phyloP scores from a whole-genome alignment of 2,888 invertebrate genomes.

The Petrolisthes cinctipes region DNA sequence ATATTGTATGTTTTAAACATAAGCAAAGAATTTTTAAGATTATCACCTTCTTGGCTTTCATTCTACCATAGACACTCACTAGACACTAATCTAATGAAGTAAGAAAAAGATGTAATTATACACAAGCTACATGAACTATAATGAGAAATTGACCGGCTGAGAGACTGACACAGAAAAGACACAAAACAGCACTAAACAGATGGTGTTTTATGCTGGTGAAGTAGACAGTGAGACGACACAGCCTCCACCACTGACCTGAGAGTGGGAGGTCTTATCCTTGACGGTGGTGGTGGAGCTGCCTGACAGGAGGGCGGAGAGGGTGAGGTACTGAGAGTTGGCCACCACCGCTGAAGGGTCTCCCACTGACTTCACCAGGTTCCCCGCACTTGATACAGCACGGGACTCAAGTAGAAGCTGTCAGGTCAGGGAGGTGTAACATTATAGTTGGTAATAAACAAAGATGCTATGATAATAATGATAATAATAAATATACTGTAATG shows the following conservation, averaged over 20 bases:
- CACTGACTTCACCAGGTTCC: not conserved
- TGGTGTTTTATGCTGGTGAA: too few relatives aligned
- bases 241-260: constrained; percentile 26
- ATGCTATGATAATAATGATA: not conserved
- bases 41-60: not conserved
- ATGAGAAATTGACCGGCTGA: too few relatives aligned
- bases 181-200: too few relatives aligned
- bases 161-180: too few relatives aligned
- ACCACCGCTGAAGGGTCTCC: constrained; percentile 4
- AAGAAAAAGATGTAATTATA: too few relatives aligned
- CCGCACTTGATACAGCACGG: constrained; percentile 18
- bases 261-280: constrained; percentile 46
- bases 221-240: too few relatives aligned
- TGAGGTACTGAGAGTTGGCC: constrained; percentile 62
- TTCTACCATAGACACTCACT: too few relatives aligned
- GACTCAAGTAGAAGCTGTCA: constrained; percentile 56
- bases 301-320: constrained; percentile 63
- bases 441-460: not conserved
- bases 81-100: too few relatives aligned
- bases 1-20: not conserved
- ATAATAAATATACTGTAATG: not conserved
- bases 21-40: not conserved
- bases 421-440: not conserved
- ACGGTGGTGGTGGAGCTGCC: constrained; percentile 62
- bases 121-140: too few relatives aligned